Evolutionary conservation across 2,888 invertebrate species (phyloP), one percentile per base, ranked within the genome.

Genomic region (Ligdia adustata): DNA sequence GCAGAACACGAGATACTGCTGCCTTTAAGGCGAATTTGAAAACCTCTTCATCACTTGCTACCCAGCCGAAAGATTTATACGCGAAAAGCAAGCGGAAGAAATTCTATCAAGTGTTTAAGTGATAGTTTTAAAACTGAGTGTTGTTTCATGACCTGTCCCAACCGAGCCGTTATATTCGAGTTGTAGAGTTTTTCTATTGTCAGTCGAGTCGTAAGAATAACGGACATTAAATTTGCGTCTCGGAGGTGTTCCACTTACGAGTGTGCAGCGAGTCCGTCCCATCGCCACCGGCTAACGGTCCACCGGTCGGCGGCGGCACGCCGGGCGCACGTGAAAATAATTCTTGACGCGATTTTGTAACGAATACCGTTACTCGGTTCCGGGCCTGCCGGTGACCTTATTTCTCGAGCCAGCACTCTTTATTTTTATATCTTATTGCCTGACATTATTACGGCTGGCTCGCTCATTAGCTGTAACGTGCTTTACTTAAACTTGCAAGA

Each of bases 331-430:
- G 87, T 88, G 88, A 88, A 88, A 80, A 88, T 89, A 88, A 88
- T 89, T 88, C 89, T 89, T 86, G 87, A 82, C 82, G 89, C 81
- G 83, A 87, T 89, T 89, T 90, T 87, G 89, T 88, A 89, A 89
- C 79, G 72, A 78, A 84, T 72, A 86, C 90, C 87, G 90, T 82
- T 89, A 87, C 72, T 79, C 78, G 77, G 87, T 89, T 89, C 88
- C 88, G 89, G 89, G 82, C 86, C 69, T 77, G 82, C 69, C 75
- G 79, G 76, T 80, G 87, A 85, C 90, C 89, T 85, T 89, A 89
- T 88, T 89, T 81, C 79, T 79, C 70, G 71, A 64, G 69, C 73
- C 79, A 75, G 74, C 69, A 78, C 84, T 85, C 78, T 83, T 81
- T 84, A 83, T 82, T 84, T 85, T 85, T 82, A 80, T 79, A 84